Base-by-base conservation (phyloP, 2,888 invertebrate genomes). In the Trichogramma dendrolimi region DNA sequence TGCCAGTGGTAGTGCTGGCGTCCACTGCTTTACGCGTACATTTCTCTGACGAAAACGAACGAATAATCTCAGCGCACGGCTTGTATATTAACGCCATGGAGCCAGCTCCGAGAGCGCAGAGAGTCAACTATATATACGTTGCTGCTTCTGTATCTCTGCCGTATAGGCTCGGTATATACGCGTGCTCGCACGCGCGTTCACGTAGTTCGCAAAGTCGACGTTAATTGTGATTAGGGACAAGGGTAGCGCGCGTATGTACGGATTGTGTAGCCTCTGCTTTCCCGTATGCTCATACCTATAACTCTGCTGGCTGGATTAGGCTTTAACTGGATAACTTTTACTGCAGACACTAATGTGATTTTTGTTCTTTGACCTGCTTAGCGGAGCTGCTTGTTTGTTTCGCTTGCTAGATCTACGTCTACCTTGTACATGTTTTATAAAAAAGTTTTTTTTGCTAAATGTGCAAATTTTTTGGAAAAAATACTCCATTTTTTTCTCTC, bases 221-320 rank as follows among this genome's bases (percentile, higher is more conserved):
- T 63, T 65, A 63, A 65, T 65, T 63, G 59, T 63, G 63, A 65
- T 65, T 65, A 63, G 61, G 40, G 61, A 43, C 11, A 47, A 53
- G 27, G 38, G n/a, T 11, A 27, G 41, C 4, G 14, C 51, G 10
- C 1, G 6, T 27, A 27, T 27, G 27, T 27, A 27, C 27, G 27
- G 27, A 27, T 27, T 27, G 46, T 40, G 52, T 39, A 40, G 47
- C n/a, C 51, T 50, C 39, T 51, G 47, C 48, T 10, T 47, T 10
- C 8, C n/a, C 47, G 10, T 7, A 8, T 7, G 47, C 47, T 5
- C 11, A 6, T 54, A n/a, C 44, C n/a, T 27, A 27, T 27, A 27
- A 11, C 41, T 38, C 39, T 55, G 14, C 10, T 6, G 44, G 6
- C 38, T 43, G 51, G 47, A 10, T 8, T 11, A 47, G 41, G 47